Base-by-base conservation (phyloP, 2,888 invertebrate genomes). In the Xestobium rufovillosum region DNA sequence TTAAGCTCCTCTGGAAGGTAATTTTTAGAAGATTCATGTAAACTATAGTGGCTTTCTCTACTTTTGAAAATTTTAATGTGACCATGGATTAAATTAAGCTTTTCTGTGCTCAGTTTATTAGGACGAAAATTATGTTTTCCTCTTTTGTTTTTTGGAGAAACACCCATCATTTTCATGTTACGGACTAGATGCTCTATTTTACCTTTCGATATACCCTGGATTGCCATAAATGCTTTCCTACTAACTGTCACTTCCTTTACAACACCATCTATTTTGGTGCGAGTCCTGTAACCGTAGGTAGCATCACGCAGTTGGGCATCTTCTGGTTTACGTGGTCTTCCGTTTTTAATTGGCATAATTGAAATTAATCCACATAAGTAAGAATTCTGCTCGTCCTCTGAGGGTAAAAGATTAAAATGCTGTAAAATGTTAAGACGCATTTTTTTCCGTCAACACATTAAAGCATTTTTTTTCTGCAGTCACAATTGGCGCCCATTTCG, bases 1-100 rank as follows among this genome's bases (percentile, higher is more conserved):
- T 33, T 33, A 9, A 33, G 15, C 3, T 25, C 25, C 10, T 33
- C 25, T n/a, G 25, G 25, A 4, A 33, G 11, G n/a, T n/a, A n/a
- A n/a, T n/a, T n/a, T n/a, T n/a, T n/a, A n/a, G n/a, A n/a, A n/a
- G n/a, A n/a, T n/a, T n/a, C n/a, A n/a, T n/a, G n/a, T n/a, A n/a
- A n/a, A n/a, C n/a, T n/a, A n/a, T n/a, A n/a, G n/a, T n/a, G n/a
- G n/a, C n/a, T n/a, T n/a, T n/a, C n/a, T n/a, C n/a, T n/a, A n/a
- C n/a, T n/a, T n/a, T n/a, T n/a, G n/a, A n/a, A n/a, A n/a, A n/a
- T n/a, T n/a, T n/a, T n/a, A n/a, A n/a, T n/a, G n/a, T n/a, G n/a
- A n/a, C n/a, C n/a, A n/a, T n/a, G n/a, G n/a, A n/a, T n/a, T n/a
- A n/a, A n/a, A n/a, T n/a, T n/a, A n/a, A n/a, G n/a, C n/a, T n/a